Evolutionary conservation across 2,113 vertebrate species (phyloP).

Genomic region (Hemiscyllium ocellatum): DNA sequence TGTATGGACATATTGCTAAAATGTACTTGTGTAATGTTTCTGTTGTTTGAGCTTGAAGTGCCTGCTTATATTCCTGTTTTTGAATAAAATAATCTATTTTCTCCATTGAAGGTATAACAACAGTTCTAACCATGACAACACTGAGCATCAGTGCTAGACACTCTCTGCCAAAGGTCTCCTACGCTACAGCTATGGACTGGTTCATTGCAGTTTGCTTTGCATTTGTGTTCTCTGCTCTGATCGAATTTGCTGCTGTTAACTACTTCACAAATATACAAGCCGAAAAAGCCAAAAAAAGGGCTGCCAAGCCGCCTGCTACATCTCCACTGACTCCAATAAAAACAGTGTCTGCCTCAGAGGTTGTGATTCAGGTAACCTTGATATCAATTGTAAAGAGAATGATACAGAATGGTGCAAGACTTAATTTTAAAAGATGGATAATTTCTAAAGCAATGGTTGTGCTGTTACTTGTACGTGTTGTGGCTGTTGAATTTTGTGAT

Average conservation of each 20-base stretch:
- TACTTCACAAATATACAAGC: conserved; percentile 89
- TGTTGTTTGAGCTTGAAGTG: background rate
- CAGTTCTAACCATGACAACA: conserved; percentile 96
- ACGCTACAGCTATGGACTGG: conserved; percentile 99
- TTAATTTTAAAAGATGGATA: background rate
- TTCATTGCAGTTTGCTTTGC: conserved; percentile 98
- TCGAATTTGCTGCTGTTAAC: conserved; percentile 97
- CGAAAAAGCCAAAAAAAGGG: conserved; percentile 82
- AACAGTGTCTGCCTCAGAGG: conserved; percentile 64
- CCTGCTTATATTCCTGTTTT: background rate
- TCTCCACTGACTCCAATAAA: conserved; percentile 62
- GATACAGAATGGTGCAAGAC: background rate
- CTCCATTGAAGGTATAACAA: conserved; percentile 81
- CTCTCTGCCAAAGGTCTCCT: conserved; percentile 95
- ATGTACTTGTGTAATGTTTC: background rate
- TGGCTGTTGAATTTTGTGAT: background rate
- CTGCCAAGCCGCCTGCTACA: conserved; percentile 65
- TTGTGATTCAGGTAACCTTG: conserved; percentile 67
- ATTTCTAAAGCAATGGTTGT: background rate
- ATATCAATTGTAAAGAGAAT: background rate
- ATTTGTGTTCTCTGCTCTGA: conserved; percentile 97
- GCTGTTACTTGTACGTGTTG: background rate
- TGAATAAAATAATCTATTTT: conserved; percentile 38
- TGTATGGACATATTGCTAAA: background rate
- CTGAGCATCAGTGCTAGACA: conserved; percentile 96